phyloP scores from a whole-genome alignment of 2,888 invertebrate genomes.

The Sialis fuliginosa region DNA sequence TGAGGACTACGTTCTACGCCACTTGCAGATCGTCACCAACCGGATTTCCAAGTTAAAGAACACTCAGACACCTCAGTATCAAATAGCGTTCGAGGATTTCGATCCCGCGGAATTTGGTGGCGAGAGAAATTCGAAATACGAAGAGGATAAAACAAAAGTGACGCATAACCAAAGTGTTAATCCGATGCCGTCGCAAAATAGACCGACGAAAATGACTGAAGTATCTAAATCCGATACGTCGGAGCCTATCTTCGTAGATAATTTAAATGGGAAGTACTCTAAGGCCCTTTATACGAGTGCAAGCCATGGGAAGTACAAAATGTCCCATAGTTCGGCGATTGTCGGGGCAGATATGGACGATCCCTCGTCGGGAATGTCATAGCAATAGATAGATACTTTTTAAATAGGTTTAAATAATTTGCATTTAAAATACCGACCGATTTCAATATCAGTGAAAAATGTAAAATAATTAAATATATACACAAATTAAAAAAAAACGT shows the following conservation, averaged over 20 bases:
- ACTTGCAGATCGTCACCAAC: slow-evolving; percentile 73
- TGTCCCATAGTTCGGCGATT: slow-evolving; percentile 4
- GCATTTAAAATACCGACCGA: too few relatives aligned
- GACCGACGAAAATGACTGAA: slow-evolving; percentile 6
- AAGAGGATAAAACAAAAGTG: slow-evolving; percentile 17
- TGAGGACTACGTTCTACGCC: slow-evolving; percentile 81
- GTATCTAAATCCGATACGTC: slow-evolving; percentile 22
- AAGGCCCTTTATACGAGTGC: slow-evolving; percentile 1
- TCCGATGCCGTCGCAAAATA: slow-evolving; percentile 19
- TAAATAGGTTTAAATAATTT: too few relatives aligned
- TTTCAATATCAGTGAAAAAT: too few relatives aligned
- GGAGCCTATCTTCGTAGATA: slow-evolving; percentile 24
- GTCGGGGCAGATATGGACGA: slow-evolving; percentile 23
- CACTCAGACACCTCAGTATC: slow-evolving; percentile 18
- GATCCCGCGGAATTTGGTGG: slow-evolving; percentile 22
- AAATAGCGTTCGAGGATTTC: slow-evolving; percentile 21
- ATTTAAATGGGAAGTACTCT: slow-evolving; percentile 2
- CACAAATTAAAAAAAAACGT: too few relatives aligned
- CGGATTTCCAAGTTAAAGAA: slow-evolving; percentile 31
- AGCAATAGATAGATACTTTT: slow-evolving; percentile 15
- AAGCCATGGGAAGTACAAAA: slow-evolving; percentile 5
- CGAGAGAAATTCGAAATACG: slow-evolving; percentile 13
- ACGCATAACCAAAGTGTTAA: slow-evolving; percentile 24
- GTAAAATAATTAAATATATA: too few relatives aligned
- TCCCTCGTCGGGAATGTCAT: slow-evolving; percentile 30